Evolutionary conservation across 1,140 invertebrate genomes (phyloP).

Genomic region (Neotoxoptera formosana): DNA sequence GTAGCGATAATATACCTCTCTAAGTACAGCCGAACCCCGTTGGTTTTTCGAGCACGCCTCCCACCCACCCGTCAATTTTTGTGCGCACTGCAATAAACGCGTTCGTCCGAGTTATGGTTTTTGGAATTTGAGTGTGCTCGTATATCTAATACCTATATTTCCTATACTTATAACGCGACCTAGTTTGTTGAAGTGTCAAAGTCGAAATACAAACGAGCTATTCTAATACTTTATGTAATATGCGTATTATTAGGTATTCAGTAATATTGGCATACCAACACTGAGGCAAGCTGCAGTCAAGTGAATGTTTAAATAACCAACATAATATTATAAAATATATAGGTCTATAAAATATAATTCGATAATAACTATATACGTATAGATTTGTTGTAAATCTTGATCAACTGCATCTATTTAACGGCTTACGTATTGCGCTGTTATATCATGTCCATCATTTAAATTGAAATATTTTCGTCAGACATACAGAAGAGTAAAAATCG

Average conservation of each 20-base stretch:
- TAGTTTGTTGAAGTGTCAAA: not conserved
- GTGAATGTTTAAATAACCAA: not conserved
- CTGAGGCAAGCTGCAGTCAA: not conserved
- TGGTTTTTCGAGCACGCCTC: not conserved
- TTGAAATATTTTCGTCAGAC: too few species aligned
- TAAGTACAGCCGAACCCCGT: not conserved
- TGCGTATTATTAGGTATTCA: not conserved
- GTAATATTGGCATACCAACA: too few species aligned
- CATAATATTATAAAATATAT: not conserved
- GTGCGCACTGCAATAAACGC: not conserved
- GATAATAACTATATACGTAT: too few species aligned
- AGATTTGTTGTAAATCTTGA: too few species aligned
- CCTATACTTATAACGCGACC: too few species aligned
- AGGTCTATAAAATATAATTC: too few species aligned
- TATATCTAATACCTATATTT: too few species aligned
- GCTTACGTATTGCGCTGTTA: too few species aligned
- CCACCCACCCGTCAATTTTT: not conserved
- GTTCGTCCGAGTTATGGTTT: not conserved
- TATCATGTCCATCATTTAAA: not conserved
- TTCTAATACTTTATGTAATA: not conserved
- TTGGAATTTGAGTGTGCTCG: not conserved
- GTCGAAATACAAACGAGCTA: not conserved
- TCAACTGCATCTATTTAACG: too few species aligned
- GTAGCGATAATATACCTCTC: not conserved
- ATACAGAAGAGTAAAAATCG: too few species aligned